A percentile compares a stretch with the other conserved stretches of the same genome.
Conservation (phyloP, 2,113 vertebrate genomes). For the Pedionomus torquatus region DNA sequence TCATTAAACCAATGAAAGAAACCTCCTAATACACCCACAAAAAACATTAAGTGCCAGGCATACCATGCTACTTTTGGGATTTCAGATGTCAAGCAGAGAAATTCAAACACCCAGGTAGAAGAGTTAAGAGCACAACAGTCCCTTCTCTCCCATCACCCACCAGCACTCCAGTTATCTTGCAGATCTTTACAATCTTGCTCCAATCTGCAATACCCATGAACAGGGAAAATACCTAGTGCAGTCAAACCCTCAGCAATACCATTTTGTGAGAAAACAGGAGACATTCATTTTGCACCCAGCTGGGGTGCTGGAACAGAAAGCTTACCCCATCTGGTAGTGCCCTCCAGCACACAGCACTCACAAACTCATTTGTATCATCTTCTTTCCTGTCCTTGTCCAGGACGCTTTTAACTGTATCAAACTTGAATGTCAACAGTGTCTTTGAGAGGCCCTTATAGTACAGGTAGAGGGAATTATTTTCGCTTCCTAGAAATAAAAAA, state of each 20-base stretch:
- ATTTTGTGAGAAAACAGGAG: not conserved
- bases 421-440: constrained; percentile 97
- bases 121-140: not conserved
- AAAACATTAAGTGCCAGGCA: not conserved
- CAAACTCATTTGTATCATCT: constrained; percentile 98
- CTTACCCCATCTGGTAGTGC: constrained; percentile 95
- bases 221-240: not conserved
- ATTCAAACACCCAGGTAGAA: not conserved
- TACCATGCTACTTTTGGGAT: not conserved
- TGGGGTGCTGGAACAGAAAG: not conserved
- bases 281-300: not conserved
- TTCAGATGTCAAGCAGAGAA: not conserved
- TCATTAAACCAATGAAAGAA: not conserved
- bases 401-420: constrained; percentile 98
- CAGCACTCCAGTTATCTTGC: not conserved
- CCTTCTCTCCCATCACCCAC: not conserved
- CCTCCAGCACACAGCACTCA: constrained; percentile 98
- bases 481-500: constrained; percentile 84
- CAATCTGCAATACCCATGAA: rapidly evolving
- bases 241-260: not conserved
- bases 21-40: not conserved
- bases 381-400: constrained; percentile 98
- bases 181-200: not conserved
- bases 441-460: constrained; percentile 99
- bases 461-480: constrained; percentile 98